Percentiles rank a stretch among this genome's conserved stretches.
Conservation (phyloP, 1,140 invertebrate species). For the Laodelphax striatellus region DNA sequence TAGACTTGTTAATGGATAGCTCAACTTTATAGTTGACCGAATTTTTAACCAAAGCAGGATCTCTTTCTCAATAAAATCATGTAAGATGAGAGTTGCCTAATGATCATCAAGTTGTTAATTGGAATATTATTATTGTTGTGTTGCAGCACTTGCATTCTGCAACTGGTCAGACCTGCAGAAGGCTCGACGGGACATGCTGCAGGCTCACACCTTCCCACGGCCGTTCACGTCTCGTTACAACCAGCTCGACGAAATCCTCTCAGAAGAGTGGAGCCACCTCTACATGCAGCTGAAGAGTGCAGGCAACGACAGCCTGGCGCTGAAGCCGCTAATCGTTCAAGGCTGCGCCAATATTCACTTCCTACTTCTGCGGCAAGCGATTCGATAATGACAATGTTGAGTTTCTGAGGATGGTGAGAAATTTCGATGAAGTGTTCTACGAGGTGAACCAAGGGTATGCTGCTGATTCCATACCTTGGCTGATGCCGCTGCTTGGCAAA, state of each 20-base stretch:
- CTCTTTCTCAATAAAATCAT: too few species aligned
- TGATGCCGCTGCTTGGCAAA: constrained; percentile 55
- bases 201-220: constrained; percentile 56
- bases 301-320: constrained; percentile 20
- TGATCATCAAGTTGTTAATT: too few species aligned
- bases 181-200: constrained; percentile 52
- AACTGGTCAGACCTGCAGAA: constrained; percentile 76
- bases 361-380: constrained; percentile 67
- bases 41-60: too few species aligned
- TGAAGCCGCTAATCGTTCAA: constrained; percentile 23
- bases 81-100: too few species aligned
- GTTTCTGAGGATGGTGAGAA: constrained; percentile 51
- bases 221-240: constrained; percentile 55
- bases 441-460: constrained; percentile 83
- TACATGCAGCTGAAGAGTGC: constrained; percentile 35
- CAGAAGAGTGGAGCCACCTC: constrained; percentile 44
- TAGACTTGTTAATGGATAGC: too few species aligned
- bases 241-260: constrained; percentile 49
- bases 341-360: constrained; percentile 59
- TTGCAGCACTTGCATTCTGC: constrained; percentile 70
- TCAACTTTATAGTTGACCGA: too few species aligned
- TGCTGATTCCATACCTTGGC: constrained; percentile 77
- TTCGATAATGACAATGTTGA: constrained; percentile 52
- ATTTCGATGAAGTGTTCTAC: constrained; percentile 79
- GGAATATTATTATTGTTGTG: constrained; percentile 24